These are phyloP conservation scores for Conops quadrifasciatus DNA, from an alignment of 2,888 invertebrate species.

Conservation along the genomic window DNA sequence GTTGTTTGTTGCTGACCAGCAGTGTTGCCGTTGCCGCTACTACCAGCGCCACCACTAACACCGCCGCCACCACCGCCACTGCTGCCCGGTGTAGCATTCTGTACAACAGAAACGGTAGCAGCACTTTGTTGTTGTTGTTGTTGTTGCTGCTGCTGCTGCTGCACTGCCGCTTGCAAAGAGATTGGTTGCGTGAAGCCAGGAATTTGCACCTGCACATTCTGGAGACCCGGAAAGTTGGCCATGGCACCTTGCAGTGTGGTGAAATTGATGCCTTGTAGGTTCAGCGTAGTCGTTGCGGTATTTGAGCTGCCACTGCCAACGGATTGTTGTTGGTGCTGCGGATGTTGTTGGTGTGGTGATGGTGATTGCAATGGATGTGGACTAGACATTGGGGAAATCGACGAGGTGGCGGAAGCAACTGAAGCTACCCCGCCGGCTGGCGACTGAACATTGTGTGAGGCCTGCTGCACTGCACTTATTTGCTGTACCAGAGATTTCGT, in stretches of 20 bases:
- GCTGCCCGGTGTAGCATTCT: conserved; percentile 9
- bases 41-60: not conserved
- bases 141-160: conserved; percentile 50
- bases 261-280: conserved; percentile 77
- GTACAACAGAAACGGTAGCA: conserved; percentile 43
- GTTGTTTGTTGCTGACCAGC: conserved; percentile 28
- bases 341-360: conserved; percentile 62
- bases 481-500: conserved; percentile 57
- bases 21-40: conserved; percentile 28
- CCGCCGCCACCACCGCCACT: conserved; percentile 35
- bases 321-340: conserved; percentile 51
- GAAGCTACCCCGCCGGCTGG: conserved; percentile 48
- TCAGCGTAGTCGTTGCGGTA: conserved; percentile 63
- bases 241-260: conserved; percentile 72
- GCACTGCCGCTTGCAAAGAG: conserved; percentile 68
- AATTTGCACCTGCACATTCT: conserved; percentile 80
- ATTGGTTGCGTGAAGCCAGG: conserved; percentile 88
- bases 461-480: conserved; percentile 10
- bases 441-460: conserved; percentile 53
- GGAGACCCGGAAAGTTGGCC: conserved; percentile 72
- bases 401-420: conserved; percentile 51
- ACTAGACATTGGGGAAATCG: conserved; percentile 71
- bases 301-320: conserved; percentile 43
- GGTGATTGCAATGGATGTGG: conserved; percentile 67
- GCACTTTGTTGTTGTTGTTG: conserved; percentile 35